Conservation (phyloP, 2,888 invertebrate genomes). For the Campopleginae sp. region DNA sequence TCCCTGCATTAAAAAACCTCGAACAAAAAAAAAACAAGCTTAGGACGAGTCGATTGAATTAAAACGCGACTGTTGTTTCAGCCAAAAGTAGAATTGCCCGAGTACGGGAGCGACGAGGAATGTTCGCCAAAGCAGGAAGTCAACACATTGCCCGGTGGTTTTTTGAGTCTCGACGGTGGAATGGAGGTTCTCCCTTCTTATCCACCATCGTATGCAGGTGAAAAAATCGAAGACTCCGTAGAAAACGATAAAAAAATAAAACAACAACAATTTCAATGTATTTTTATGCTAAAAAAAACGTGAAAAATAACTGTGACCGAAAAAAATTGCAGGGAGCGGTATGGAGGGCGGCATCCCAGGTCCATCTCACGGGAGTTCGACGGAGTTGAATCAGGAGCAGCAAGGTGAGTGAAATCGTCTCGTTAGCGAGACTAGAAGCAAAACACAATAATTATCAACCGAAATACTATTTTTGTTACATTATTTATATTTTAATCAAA, state of each 20-base stretch:
- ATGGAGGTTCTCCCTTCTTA: constrained; percentile 83
- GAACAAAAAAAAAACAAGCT: no score
- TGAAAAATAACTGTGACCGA: not conserved
- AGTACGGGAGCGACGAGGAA: constrained; percentile 90
- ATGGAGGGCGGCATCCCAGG: constrained; percentile 83
- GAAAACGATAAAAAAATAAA: not conserved
- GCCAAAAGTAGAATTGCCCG: constrained; percentile 91
- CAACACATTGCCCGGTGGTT: constrained; percentile 82
- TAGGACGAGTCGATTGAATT: not conserved
- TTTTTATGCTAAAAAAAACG: not conserved
- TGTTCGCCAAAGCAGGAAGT: constrained; percentile 82
- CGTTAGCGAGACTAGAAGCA: constrained; percentile 47
- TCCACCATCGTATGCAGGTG: constrained; percentile 82
- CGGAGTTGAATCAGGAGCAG: constrained; percentile 83
- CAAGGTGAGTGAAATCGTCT: constrained; percentile 81
- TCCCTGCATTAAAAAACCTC: not conserved
- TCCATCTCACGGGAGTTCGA: constrained; percentile 80
- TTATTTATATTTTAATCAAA: constrained; percentile 9
- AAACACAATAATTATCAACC: constrained; percentile 7
- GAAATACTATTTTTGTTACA: not conserved
- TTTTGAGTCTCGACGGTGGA: constrained; percentile 83
- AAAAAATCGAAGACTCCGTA: constrained; percentile 37
- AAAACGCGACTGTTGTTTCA: constrained; percentile 78
- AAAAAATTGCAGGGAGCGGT: constrained; percentile 75
- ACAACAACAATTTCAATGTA: not conserved